Conservation (phyloP, 2,113 vertebrate genomes). For the Myrmecophaga tridactyla region DNA sequence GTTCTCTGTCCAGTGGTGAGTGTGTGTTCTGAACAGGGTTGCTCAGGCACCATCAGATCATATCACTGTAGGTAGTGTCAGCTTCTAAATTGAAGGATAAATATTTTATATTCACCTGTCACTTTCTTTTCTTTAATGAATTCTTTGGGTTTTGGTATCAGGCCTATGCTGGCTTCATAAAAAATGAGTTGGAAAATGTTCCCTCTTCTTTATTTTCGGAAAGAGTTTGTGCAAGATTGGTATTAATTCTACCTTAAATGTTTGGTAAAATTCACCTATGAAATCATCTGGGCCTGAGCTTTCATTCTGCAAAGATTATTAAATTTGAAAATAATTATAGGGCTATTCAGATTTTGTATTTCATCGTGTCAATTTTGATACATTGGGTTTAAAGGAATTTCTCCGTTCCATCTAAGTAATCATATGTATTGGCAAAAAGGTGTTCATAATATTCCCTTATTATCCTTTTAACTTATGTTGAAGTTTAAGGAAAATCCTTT, state of each 20-base stretch:
- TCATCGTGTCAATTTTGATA: neutral
- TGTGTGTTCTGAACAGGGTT: neutral
- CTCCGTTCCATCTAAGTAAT: neutral
- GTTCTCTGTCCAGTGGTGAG: neutral
- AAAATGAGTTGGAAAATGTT: too few relatives aligned
- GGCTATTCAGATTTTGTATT: too few relatives aligned
- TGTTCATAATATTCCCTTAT: too few relatives aligned
- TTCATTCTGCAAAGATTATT: neutral
- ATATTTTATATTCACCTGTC: neutral
- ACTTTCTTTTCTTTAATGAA: neutral
- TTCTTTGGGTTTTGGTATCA: neutral
- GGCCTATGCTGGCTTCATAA: too few relatives aligned
- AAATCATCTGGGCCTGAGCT: neutral
- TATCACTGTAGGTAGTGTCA: neutral
- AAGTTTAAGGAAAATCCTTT: neutral
- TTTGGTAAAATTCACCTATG: neutral
- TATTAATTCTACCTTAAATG: too few relatives aligned
- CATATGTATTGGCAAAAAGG: conserved; percentile 12
- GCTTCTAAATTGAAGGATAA: neutral
- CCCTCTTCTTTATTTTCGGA: too few relatives aligned
- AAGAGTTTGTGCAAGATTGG: too few relatives aligned
- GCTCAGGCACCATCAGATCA: neutral
- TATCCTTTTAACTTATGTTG: neutral
- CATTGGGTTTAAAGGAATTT: neutral
- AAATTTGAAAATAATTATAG: neutral